Conservation (phyloP, 2,113 vertebrate genomes). For the Charina bottae region DNA sequence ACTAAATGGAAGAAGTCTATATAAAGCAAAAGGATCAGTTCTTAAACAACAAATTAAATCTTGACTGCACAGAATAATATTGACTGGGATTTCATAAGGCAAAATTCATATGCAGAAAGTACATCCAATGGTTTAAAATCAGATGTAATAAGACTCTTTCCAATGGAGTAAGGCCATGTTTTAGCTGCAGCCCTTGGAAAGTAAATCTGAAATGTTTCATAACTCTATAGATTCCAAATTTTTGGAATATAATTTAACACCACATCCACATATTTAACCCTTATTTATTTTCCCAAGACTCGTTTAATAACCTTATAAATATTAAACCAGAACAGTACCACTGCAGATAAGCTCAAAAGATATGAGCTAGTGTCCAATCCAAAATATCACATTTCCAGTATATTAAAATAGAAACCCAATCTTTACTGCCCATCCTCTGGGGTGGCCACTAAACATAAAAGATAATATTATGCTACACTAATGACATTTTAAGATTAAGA, state of each 20-base stretch:
- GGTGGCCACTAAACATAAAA: background rate
- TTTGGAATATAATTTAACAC: background rate
- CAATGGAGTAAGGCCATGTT: too few species aligned
- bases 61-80: too few species aligned
- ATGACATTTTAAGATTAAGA: background rate
- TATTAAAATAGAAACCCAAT: background rate
- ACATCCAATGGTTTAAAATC: too few species aligned
- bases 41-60: too few species aligned
- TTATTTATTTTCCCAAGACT: background rate
- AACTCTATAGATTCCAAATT: too few species aligned
- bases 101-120: too few species aligned
- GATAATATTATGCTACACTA: background rate
- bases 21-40: too few species aligned
- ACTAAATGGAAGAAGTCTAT: background rate
- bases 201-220: too few species aligned
- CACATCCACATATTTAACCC: background rate
- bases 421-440: background rate
- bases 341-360: background rate
- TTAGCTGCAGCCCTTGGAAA: too few species aligned
- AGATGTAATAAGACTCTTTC: background rate
- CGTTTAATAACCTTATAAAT: background rate
- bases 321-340: background rate
- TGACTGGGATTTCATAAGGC: too few species aligned
- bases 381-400: background rate
- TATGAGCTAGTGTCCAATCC: background rate